Evolutionary conservation across 2,113 vertebrate species (phyloP).

Genomic region (Epinephelus fuscoguttatus): DNA sequence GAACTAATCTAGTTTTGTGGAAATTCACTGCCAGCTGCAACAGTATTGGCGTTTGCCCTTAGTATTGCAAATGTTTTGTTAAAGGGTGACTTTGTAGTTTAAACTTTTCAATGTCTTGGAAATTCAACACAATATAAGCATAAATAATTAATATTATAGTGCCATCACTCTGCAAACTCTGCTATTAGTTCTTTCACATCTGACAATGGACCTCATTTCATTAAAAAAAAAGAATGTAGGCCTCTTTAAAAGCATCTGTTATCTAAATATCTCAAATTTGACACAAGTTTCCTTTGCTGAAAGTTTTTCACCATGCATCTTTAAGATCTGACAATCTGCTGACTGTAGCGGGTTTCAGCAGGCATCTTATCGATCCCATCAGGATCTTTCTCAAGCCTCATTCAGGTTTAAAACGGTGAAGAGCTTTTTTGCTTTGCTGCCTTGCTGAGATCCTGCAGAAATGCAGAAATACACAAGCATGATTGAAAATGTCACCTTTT

Average conservation of each 20-base stretch:
- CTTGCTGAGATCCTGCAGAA: constrained; percentile 9
- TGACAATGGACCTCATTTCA: not conserved
- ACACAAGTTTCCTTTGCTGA: not conserved
- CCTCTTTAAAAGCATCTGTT: constrained; percentile 1
- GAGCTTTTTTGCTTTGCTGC: not conserved
- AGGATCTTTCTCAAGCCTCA: not conserved
- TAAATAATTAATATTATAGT: not conserved
- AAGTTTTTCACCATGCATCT: constrained; percentile 17
- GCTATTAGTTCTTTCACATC: not conserved
- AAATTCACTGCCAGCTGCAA: not conserved
- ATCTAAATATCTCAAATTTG: constrained; percentile 10
- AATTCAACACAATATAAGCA: not conserved
- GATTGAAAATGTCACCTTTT: constrained; percentile 4
- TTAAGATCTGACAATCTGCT: constrained; percentile 27
- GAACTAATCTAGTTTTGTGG: not conserved
- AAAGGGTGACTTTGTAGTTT: not conserved
- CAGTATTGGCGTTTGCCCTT: not conserved
- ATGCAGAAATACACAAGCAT: not conserved
- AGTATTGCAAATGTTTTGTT: not conserved
- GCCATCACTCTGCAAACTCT: not conserved
- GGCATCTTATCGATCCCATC: constrained; percentile 22
- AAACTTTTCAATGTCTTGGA: not conserved
- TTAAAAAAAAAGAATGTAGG: not conserved
- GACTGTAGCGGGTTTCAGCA: constrained; percentile 34
- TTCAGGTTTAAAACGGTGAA: constrained; percentile 7